Conservation (phyloP, 2,113 vertebrate species). For the Candoia aspera region DNA sequence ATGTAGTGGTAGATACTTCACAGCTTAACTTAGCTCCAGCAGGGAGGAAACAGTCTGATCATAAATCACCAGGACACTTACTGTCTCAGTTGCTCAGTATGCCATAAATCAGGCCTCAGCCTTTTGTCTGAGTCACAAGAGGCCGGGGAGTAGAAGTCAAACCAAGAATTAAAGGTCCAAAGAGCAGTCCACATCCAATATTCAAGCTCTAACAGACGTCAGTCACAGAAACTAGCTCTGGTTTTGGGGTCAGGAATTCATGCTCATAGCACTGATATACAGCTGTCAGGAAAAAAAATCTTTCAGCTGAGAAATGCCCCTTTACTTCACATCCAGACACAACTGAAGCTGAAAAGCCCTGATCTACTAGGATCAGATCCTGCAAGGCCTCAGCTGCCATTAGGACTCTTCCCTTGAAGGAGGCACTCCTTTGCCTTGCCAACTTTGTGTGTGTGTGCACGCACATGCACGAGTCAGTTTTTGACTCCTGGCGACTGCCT, state of each 20-base stretch:
- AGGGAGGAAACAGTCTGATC: neutral
- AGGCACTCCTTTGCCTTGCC: neutral
- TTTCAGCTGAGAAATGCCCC: neutral
- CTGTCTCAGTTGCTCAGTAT: neutral
- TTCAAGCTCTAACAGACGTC: neutral
- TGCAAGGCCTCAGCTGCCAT: neutral
- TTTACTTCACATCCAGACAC: neutral
- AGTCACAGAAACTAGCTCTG: neutral
- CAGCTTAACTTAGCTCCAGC: neutral
- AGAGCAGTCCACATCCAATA: neutral
- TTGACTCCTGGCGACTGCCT: neutral
- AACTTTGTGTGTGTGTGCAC: neutral
- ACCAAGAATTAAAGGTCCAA: neutral
- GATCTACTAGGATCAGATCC: neutral
- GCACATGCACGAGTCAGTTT: no score
- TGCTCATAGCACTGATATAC: neutral
- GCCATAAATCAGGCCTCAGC: neutral
- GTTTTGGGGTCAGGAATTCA: neutral
- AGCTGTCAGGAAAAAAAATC: neutral
- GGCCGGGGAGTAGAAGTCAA: neutral
- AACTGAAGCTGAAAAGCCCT: neutral
- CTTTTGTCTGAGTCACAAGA: neutral
- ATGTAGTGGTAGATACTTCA: neutral
- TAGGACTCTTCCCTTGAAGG: neutral
- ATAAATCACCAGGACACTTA: neutral